Evolutionary conservation across 2,797 vertebrate genomes (phyloP).

Genomic region (Sarcoramphus papa): DNA sequence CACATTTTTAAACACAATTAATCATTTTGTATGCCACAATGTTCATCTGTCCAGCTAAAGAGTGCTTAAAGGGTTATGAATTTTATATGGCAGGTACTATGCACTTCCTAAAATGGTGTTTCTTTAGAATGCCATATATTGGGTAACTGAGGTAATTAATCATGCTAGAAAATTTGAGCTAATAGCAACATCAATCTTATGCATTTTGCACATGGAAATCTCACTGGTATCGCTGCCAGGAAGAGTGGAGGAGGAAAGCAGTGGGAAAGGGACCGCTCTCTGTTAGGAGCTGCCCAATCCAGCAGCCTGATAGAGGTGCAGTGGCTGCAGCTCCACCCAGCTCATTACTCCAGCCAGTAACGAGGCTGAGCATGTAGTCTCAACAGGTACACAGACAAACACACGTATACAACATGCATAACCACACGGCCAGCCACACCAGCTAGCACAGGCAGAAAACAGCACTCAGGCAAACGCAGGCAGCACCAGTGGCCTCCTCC

Average conservation of each 20-base stretch:
- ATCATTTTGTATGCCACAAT: neutral
- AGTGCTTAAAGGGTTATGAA: neutral
- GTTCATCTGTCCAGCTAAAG: neutral
- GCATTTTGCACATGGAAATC: neutral
- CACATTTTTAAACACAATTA: neutral
- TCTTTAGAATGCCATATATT: neutral
- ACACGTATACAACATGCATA: fast-evolving
- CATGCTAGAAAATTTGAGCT: neutral
- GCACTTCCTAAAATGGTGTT: neutral
- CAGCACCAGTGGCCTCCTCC: neutral
- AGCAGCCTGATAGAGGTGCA: neutral
- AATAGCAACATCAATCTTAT: neutral
- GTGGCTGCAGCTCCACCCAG: neutral
- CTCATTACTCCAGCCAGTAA: neutral
- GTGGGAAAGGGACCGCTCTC: fast-evolving
- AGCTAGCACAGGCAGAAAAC: neutral
- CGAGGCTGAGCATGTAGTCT: neutral
- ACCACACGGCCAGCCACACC: neutral
- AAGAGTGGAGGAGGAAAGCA: neutral
- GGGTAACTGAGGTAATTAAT: neutral
- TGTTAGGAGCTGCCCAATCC: neutral
- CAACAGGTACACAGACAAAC: neutral
- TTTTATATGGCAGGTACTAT: neutral
- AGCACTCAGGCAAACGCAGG: fast-evolving
- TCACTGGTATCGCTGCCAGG: neutral